These are phyloP conservation scores for Adelosebastes latens DNA, from an alignment of 2,797 vertebrate species.

Conservation along the genomic window DNA sequence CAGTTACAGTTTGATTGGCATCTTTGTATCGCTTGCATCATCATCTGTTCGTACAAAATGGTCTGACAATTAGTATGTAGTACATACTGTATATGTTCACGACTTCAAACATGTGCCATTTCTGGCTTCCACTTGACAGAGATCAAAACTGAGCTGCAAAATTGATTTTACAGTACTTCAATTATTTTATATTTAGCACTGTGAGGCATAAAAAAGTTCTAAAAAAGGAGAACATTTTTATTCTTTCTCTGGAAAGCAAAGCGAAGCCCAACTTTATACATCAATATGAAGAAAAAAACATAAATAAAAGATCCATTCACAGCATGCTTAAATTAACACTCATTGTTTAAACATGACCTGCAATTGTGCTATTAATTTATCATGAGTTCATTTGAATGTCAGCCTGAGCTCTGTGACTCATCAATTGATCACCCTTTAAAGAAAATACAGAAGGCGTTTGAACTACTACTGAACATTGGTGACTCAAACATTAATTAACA, in stretches of 20 bases:
- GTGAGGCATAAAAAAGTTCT: accelerated
- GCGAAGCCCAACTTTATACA: not conserved
- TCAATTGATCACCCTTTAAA: slow-evolving; percentile 24
- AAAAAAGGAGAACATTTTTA: not conserved
- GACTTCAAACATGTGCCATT: not conserved
- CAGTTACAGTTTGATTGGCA: not conserved
- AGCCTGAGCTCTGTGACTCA: slow-evolving; percentile 20
- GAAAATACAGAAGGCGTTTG: not conserved
- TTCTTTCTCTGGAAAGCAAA: not conserved
- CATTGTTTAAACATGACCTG: slow-evolving; percentile 55
- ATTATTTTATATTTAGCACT: not conserved
- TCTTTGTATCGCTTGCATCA: not conserved
- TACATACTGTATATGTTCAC: not conserved
- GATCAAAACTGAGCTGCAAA: not conserved
- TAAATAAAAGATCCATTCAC: slow-evolving; percentile 24
- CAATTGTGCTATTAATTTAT: slow-evolving; percentile 46
- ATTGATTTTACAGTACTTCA: not conserved
- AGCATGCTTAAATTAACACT: slow-evolving; percentile 21
- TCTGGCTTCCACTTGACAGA: not conserved
- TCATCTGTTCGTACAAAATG: not conserved
- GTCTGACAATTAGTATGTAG: not conserved
- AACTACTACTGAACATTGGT: not conserved
- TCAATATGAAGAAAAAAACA: not conserved
- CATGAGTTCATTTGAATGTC: slow-evolving; percentile 57
- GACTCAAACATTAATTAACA: not conserved